Conservation (phyloP, 2,888 invertebrate genomes). For the Cheilosia vulpina region DNA sequence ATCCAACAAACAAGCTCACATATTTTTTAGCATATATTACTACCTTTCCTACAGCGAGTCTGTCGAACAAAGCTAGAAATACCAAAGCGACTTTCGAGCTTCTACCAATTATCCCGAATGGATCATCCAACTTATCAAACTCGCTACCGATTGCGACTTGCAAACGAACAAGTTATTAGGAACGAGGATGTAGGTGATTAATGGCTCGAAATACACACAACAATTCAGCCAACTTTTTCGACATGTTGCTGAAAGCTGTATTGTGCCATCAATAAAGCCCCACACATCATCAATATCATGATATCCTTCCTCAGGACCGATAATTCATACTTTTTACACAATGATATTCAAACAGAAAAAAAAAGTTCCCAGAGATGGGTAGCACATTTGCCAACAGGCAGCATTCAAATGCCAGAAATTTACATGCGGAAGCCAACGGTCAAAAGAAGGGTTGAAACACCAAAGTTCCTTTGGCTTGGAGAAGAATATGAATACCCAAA, state of each 20-base stretch:
- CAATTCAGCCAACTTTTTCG: not conserved
- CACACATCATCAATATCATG: conserved; percentile 1
- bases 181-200: too few species aligned
- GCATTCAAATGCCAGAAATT: conserved; percentile 53
- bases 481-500: conserved; percentile 27
- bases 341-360: not conserved
- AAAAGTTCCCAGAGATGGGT: not conserved
- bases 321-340: conserved; percentile 23
- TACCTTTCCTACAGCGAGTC: too few species aligned
- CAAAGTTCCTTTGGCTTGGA: conserved; percentile 24
- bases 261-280: not conserved
- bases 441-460: conserved; percentile 43
- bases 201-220: too few species aligned
- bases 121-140: too few species aligned
- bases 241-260: not conserved
- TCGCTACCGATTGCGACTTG: too few species aligned
- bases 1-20: too few species aligned
- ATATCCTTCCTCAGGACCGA: not conserved
- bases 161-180: too few species aligned
- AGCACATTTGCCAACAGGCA: conserved; percentile 40
- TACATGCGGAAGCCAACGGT: conserved; percentile 38
- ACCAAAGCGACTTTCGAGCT: too few species aligned
- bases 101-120: too few species aligned
- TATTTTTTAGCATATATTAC: too few species aligned
- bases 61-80: too few species aligned